Evolutionary conservation across 2,888 invertebrate species (phyloP).

Genomic region (Patella depressa): DNA sequence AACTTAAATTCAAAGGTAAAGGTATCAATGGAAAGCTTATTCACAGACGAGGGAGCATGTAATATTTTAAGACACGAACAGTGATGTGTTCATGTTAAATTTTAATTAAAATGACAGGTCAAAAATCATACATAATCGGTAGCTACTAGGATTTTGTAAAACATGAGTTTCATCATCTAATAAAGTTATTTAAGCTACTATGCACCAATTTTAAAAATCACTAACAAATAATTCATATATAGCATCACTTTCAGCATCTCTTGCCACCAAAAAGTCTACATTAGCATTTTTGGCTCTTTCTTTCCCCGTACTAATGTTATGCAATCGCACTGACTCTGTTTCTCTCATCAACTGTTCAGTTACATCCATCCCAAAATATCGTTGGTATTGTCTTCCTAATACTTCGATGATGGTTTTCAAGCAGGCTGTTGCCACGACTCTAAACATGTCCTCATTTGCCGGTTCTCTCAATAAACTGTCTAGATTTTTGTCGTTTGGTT

Average conservation of each 20-base stretch:
- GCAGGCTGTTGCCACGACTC: slow-evolving; percentile 12
- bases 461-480: background rate
- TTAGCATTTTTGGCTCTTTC: slow-evolving; percentile 28
- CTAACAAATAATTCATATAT: no score
- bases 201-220: no score
- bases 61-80: no score
- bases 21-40: background rate
- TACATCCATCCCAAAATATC: slow-evolving; percentile 28
- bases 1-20: background rate
- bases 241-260: background rate
- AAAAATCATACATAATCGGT: no score
- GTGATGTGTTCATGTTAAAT: no score
- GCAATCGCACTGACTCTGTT: slow-evolving; percentile 18
- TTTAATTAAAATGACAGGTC: no score
- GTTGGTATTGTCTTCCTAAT: slow-evolving; percentile 30
- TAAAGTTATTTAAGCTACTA: background rate
- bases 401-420: slow-evolving; percentile 12
- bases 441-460: background rate
- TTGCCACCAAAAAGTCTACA: slow-evolving; percentile 25
- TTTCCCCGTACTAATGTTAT: slow-evolving; percentile 33
- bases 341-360: background rate
- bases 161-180: background rate
- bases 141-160: no score
- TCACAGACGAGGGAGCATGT: background rate
- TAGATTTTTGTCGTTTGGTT: background rate